Conservation (phyloP, 2,113 vertebrate genomes). For the Vireo altiloquus region DNA sequence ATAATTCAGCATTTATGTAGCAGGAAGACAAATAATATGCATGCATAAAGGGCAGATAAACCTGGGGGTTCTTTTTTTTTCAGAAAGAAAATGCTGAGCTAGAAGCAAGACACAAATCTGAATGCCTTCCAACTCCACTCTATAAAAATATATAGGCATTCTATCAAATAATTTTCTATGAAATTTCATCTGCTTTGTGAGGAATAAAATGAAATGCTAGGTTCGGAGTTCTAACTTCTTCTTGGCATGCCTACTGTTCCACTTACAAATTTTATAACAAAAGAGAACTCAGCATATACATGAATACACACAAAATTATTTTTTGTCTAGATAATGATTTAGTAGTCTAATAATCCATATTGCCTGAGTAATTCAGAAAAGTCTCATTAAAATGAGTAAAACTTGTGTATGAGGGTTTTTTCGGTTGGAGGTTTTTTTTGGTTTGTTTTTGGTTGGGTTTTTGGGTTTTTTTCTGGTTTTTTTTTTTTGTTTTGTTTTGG, state of each 20-base stretch:
- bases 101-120: neutral
- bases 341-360: neutral
- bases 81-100: neutral
- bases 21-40: neutral
- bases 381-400: neutral
- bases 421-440: neutral
- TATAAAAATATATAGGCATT: neutral
- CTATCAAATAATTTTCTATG: neutral
- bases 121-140: neutral
- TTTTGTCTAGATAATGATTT: neutral
- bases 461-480: no score
- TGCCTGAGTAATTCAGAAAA: neutral
- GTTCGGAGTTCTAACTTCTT: neutral
- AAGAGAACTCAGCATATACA: neutral
- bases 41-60: neutral
- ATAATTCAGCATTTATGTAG: neutral
- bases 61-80: rapidly evolving
- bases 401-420: rapidly evolving
- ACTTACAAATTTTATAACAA: neutral
- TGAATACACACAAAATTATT: neutral
- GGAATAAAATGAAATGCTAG: neutral
- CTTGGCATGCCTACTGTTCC: neutral
- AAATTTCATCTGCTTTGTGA: neutral
- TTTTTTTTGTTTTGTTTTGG: no score
- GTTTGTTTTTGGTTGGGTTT: no score